Base-by-base conservation (phyloP, 30 jellyfish, hydroid and myxozoan species). In the Sanderia malayensis region DNA sequence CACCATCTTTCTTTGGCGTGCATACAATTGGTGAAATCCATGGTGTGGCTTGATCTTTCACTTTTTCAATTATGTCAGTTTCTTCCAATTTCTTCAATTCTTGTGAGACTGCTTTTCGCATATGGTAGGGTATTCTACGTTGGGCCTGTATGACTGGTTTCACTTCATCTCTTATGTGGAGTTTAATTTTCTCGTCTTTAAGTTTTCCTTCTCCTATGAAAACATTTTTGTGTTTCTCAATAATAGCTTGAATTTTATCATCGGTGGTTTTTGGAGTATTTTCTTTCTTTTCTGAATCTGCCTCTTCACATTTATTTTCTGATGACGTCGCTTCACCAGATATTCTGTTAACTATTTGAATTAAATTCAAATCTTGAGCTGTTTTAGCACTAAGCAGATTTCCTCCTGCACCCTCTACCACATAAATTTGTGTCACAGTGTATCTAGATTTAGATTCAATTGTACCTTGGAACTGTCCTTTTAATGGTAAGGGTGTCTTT, bases 41-140 rank as follows among this genome's bases (percentile, higher is more conserved):
- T 24, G 78, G 86, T 20, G 57, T 74, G 19, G 70, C 73, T 64
- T 61, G 88, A 27, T 76, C 88, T 20, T 37, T 60, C 10, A 76
- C 83, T 31, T 76, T 76, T 61, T 76, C 88, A 11, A 61, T 76
- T 20, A 76, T 76, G 26, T 44, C 88, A 32, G 61, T 76, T 41
- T 62, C 81, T n/a, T 0, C 28, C 2, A 76, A 69, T 49, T 76
- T 76, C 44, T 31, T 22, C 61, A 76, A 64, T 47, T 76, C 73
- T 24, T 73, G 55, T 33, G 85, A 27, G 25, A 60, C 66, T 19
- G 74, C 76, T 58, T 73, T 62, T 46, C 74, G 44, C 81, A 76
- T 76, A 31, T 76, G 81, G 46, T 76, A 76, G 13, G 88, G 88
- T 62, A 76, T 76, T 21, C 88, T 63, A 30, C 88, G 49, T 55